Base-by-base conservation (phyloP, 1,140 invertebrate genomes). In the Drosophila bocqueti region DNA sequence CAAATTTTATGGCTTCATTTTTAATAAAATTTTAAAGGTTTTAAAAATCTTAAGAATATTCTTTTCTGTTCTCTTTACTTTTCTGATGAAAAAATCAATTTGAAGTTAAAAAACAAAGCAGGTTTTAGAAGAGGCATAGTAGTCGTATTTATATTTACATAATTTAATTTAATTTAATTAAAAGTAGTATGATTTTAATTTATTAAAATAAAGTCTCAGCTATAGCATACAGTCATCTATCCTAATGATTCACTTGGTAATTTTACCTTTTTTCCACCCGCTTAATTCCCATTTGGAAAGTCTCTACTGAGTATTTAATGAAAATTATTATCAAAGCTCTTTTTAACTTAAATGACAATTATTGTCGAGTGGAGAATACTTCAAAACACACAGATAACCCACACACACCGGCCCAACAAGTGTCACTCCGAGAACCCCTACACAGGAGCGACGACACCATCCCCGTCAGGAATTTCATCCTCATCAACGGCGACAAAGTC, bases 381-480 rank as follows among this genome's bases (percentile, higher is more conserved):
- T 64, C 16, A 55, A 74, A 21, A 38, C 38, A 60, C 40, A 42
- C 34, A 74, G 13, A 36, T n/a, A 10, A 16, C 2, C 16, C 31
- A 54, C 18, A 52, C 29, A 34, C 50, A 55, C 52, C 52, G 8
- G 40, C 13, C 46, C 61, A 52, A 59, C 34, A 72, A 72, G 72
- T 69, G 67, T 68, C 60, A 65, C 52, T 65, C n/a, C 36, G 38
- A 43, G 49, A 75, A 62, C 50, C 60, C 38, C 40, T 34, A 43
- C 65, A 60, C 55, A 73, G 69, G 46, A 43, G 47, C 46, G 15
- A 42, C 40, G 46, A 47, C 54, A 76, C 47, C 52, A 59, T 67
- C 47, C 45, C 49, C 50, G 50, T 54, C 52, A 66, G 47, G 50
- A 75, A 46, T 47, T 66, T 50, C n/a, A 67, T 68, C 46, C 63